Evolutionary conservation across 2,113 vertebrate genomes (phyloP).

Genomic region (Clarias macrocephalus): DNA sequence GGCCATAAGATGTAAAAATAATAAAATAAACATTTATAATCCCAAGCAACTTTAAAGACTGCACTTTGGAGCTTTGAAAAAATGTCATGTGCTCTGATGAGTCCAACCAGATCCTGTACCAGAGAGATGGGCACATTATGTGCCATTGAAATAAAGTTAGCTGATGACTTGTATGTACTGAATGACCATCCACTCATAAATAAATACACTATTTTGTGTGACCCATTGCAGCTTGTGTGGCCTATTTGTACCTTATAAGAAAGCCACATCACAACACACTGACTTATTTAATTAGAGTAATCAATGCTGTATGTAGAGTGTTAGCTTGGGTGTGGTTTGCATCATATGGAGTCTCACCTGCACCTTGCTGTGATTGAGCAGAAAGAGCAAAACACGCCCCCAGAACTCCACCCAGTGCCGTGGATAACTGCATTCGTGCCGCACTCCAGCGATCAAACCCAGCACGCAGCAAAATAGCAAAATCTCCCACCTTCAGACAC

Average conservation of each 20-base stretch:
- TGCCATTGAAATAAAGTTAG: no score
- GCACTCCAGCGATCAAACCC: slow-evolving; percentile 98
- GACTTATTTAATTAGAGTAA: neutral
- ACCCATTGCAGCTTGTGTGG: neutral
- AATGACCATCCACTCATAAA: no score
- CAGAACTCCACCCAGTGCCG: slow-evolving; percentile 88
- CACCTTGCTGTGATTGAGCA: slow-evolving; percentile 87
- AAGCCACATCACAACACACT: neutral
- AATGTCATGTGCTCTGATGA: no score
- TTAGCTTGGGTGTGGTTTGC: neutral
- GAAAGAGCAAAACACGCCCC: slow-evolving; percentile 91
- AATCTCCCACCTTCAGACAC: slow-evolving; percentile 87
- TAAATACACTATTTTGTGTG: neutral
- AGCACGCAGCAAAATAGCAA: slow-evolving; percentile 93
- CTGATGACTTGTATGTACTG: no score
- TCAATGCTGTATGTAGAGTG: neutral
- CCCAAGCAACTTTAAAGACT: no score
- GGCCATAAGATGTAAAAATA: no score
- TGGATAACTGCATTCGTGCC: slow-evolving; percentile 92
- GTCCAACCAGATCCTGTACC: no score
- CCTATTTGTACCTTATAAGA: neutral
- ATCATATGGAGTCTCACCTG: slow-evolving; percentile 72
- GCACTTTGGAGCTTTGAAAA: no score
- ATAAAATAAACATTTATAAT: no score
- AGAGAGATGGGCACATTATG: no score